These are phyloP conservation scores for Epinotia bilunana DNA, from an alignment of 2,888 invertebrate species.

Conservation along the genomic window DNA sequence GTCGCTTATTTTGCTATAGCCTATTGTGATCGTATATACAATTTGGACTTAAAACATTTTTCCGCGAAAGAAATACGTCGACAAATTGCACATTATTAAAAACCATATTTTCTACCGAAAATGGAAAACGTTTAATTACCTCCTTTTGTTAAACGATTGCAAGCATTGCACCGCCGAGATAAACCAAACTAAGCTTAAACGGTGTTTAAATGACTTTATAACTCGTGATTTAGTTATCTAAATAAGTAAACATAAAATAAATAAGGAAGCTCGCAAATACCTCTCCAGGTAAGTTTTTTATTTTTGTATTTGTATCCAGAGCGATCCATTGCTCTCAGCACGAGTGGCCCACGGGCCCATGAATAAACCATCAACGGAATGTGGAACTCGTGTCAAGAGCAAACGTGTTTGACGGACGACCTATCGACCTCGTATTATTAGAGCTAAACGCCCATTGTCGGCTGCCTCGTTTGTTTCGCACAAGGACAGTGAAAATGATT, in stretches of 20 bases:
- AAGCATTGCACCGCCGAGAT: too few relatives aligned
- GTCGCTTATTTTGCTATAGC: too few relatives aligned
- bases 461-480: slow-evolving; percentile 17
- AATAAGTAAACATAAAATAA: too few relatives aligned
- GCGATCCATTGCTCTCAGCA: slow-evolving; percentile 59
- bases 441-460: slow-evolving; percentile 49
- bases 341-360: slow-evolving; percentile 53
- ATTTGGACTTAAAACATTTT: not conserved
- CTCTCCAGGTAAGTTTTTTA: slow-evolving; percentile 17
- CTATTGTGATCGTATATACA: too few relatives aligned
- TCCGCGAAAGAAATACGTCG: not conserved
- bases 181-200: too few relatives aligned
- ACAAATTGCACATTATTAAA: not conserved
- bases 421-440: slow-evolving; percentile 55
- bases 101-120: not conserved
- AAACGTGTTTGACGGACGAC: slow-evolving; percentile 66
- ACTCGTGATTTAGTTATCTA: too few relatives aligned
- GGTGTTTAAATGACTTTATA: too few relatives aligned
- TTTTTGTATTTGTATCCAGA: slow-evolving; percentile 44
- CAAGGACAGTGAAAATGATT: slow-evolving; percentile 11
- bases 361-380: slow-evolving; percentile 74
- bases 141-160: not conserved
- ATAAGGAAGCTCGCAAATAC: too few relatives aligned
- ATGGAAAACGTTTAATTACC: not conserved
- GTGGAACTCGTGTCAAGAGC: slow-evolving; percentile 72